Base-by-base conservation (phyloP, 2,888 invertebrate species). In the Lithophane semibrunnea region DNA sequence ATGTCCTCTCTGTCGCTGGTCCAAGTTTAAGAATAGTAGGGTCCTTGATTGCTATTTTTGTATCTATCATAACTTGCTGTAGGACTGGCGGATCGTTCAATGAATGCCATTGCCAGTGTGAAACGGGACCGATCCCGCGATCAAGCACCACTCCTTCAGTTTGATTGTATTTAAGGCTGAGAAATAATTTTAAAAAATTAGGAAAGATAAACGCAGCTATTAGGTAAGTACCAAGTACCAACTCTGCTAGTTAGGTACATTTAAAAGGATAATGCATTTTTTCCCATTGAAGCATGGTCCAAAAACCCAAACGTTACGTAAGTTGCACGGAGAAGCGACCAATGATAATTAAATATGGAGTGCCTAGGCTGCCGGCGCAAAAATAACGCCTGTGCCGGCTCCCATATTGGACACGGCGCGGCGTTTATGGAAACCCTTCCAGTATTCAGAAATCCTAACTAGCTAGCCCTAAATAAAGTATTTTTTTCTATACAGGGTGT, bases 51-150 rank as follows among this genome's bases (percentile, higher is more conserved):
- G 94, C 80, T 91, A 95, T 90, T 85, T 95, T 92, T 0, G 95
- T 96, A 80, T 96, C 95, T 71, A 95, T 94, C 96, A 96, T 96
- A 21, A 96, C 95, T 88, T 95, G 94, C 80, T 96, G 95, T 54
- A 96, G 86, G 0, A 94, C 93, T 7, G 96, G 96, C 29, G 96
- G 96, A 82, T 96, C 95, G 79, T 96, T 96, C 68, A 96, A 83
- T 0, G 95, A 93, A 80, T 96, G 96, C 96, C 96, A 96, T 85
- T 96, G 94, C 96, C 96, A 96, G 67, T 94, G 94, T 2, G 96
- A 92, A 3, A 93, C 92, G 2, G 96, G 96, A 2, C 96, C 96
- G 12, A 96, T 92, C 37, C 84, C 88, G 71, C 93, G 92, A 79
- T 96, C 96, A 12, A 96, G 89, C 0, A 96, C 88, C 18, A 96